Percentiles rank a stretch among this genome's conserved stretches.
Evolutionary conservation across 2,113 vertebrate species (phyloP).

Genomic region (Benitochromis conjunctus): DNA sequence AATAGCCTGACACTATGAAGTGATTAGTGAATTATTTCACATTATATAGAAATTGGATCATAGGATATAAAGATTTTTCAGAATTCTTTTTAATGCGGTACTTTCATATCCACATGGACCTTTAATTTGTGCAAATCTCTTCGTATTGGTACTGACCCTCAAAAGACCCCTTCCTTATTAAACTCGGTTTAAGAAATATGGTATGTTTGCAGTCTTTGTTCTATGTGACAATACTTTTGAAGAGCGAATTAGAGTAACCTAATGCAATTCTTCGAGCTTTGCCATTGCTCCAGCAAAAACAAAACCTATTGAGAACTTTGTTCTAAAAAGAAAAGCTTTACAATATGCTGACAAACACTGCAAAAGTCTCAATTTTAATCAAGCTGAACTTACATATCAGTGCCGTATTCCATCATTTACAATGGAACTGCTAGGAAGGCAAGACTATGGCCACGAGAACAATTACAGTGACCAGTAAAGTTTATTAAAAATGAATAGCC

Average conservation of each 20-base stretch:
- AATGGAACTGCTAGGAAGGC: background rate
- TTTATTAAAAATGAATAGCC: slow-evolving; percentile 95
- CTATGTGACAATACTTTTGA: background rate
- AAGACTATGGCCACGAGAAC: background rate
- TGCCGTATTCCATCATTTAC: background rate
- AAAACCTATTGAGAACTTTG: background rate
- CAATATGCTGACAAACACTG: accelerated
- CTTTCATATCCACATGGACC: background rate
- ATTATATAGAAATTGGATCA: background rate
- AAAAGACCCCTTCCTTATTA: background rate
- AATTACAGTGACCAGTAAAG: slow-evolving; percentile 14
- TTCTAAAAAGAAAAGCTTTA: background rate
- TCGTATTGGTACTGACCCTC: background rate
- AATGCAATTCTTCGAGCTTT: background rate
- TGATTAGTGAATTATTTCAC: background rate
- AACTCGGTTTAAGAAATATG: background rate
- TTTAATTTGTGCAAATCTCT: background rate
- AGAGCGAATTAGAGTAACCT: background rate
- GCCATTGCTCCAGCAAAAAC: accelerated
- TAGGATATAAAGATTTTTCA: too few species aligned
- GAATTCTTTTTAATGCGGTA: background rate
- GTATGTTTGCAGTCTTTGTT: background rate
- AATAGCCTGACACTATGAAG: background rate
- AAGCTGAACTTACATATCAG: background rate
- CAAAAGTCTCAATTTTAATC: background rate